Evolutionary conservation across 2,113 vertebrate species (phyloP), one percentile per base, ranked within the genome.

Genomic region (Corythoichthys haematopterus): DNA sequence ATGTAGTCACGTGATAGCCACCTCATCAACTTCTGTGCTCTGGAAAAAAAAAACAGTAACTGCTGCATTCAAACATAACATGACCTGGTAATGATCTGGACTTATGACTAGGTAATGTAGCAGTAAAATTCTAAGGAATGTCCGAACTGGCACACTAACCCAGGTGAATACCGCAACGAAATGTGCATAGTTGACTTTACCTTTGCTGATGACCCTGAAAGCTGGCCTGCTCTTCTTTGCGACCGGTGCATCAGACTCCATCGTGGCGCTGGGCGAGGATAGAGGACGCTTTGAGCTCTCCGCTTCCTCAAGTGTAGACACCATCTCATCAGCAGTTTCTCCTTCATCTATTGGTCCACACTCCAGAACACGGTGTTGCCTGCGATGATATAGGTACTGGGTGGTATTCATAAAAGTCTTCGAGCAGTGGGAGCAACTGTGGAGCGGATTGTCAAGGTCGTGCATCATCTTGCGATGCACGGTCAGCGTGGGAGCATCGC

Each of bases 401-500:
- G 95, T 97, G 72, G 95, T 95, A 84, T 93, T 97, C 87, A 94
- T 93, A 66, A 97, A 97, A 51, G 87, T 88, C 67, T 90, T 79
- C 0, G 87, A 92, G 5, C 95, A 97, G 0, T 91, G 75, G 4
- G 55, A 7, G 69, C 95, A 97, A 0, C 72, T 90, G 79, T 95
- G 94, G 12, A 96, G 82, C 0, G 94, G 92, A 28, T 84, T 81
- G 15, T 65, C 37, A 37, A 94, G 91, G 9, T 88, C 76, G 0
- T 93, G 93, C 63, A 92, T 90, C 7, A 84, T 75, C 33, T 86
- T 87, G 1, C 95, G 93, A 76, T 97, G 95, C 1, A 80, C 68
- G 6, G 85, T 66, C 52, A 97, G 89, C 15, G 89, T 90, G 0
- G 68, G 64, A 66, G 92, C 94, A 0, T 85, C 89, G 5, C 77